A percentile compares a stretch with the other conserved stretches of the same genome.
Conservation (phyloP, 2,113 vertebrate species). For the Hippocampus zosterae region DNA sequence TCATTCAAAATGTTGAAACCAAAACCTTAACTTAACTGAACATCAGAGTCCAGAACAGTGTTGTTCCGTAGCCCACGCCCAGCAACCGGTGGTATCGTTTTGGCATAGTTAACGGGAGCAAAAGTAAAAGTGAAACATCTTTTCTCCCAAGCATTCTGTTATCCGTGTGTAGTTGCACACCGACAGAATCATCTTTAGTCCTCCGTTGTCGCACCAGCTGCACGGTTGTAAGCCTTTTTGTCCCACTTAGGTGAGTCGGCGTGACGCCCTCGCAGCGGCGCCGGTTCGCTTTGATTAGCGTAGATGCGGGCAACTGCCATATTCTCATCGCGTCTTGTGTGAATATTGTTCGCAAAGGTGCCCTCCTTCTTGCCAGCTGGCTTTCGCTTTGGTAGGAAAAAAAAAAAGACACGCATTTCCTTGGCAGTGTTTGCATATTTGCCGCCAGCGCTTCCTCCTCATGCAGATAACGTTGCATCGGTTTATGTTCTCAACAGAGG, state of each 20-base stretch:
- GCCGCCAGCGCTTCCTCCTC: constrained; percentile 39
- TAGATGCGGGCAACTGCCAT: constrained; percentile 55
- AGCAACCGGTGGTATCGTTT: neutral
- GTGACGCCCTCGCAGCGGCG: constrained; percentile 34
- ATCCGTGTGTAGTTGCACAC: constrained; percentile 29
- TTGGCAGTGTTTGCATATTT: constrained; percentile 48
- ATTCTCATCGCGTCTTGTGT: constrained; percentile 53
- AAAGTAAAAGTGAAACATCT: constrained; percentile 1
- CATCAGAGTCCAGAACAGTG: neutral
- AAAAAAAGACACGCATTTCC: constrained; percentile 39
- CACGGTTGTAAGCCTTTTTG: constrained; percentile 49
- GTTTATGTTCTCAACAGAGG: neutral
- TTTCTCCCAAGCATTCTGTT: constrained; percentile 24
- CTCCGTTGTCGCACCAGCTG: constrained; percentile 40
- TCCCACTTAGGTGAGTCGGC: constrained; percentile 47
- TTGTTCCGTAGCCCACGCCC: neutral
- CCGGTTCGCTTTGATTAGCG: constrained; percentile 51
- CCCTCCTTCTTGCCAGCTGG: constrained; percentile 57
- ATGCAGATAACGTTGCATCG: constrained; percentile 25
- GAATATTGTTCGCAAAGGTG: constrained; percentile 61
- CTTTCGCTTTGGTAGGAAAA: constrained; percentile 42
- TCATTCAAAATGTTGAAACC: too few species aligned
- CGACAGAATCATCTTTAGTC: constrained; percentile 27
- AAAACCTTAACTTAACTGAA: too few species aligned
- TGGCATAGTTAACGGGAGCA: neutral